A percentile compares a stretch with the other conserved stretches of the same genome.
Evolutionary conservation across 2,888 invertebrate species (phyloP).

Genomic region (Rhogogaster chlorosoma): DNA sequence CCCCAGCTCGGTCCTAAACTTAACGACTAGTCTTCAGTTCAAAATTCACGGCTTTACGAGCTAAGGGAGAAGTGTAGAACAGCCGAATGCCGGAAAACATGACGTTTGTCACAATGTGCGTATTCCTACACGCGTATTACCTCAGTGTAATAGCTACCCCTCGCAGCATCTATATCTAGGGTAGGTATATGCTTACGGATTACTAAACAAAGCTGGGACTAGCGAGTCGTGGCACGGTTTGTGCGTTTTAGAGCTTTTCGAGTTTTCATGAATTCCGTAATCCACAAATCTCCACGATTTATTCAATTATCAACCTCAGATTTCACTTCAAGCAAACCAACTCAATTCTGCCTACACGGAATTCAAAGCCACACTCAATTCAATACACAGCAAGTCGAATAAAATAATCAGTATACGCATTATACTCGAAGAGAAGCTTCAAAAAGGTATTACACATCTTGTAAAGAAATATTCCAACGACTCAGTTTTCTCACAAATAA

Average conservation of each 20-base stretch:
- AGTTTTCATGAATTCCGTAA: not conserved
- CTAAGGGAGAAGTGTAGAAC: not conserved
- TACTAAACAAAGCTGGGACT: not conserved
- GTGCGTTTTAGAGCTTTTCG: not conserved
- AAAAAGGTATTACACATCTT: too few relatives aligned
- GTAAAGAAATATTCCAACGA: too few relatives aligned
- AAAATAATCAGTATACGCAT: not conserved
- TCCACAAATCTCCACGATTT: too few relatives aligned
- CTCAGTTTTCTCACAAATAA: too few relatives aligned
- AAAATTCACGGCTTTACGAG: conserved; percentile 29
- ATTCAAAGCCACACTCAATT: not conserved
- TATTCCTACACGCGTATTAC: not conserved
- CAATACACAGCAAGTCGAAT: not conserved
- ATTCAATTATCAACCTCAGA: not conserved
- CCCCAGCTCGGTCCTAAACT: conserved; percentile 8
- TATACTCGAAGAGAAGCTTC: not conserved
- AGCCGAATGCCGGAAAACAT: not conserved
- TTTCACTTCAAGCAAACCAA: not conserved
- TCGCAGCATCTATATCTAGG: not conserved
- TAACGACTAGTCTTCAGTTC: conserved; percentile 16
- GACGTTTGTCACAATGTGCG: not conserved
- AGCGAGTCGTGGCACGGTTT: not conserved
- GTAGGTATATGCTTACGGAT: not conserved
- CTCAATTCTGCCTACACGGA: not conserved
- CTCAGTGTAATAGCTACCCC: not conserved